Evolutionary conservation across 2,797 vertebrate species (phyloP).

Genomic region (Triplophysa yarkandensis): DNA sequence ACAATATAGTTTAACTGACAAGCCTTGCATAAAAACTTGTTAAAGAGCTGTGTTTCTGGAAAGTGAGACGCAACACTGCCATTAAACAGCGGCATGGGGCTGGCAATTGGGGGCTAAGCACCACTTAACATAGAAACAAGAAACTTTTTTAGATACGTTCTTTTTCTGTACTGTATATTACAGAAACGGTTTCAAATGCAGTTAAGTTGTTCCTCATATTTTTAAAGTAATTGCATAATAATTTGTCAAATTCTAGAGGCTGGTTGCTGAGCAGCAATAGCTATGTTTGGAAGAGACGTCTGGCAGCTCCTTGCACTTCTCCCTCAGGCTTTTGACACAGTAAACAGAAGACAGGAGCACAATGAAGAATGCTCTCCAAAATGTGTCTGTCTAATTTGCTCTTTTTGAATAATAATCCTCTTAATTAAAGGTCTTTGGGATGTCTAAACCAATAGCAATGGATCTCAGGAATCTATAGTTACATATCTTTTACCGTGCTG

Average conservation of each 20-base stretch:
- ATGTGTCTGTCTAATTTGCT: constrained; percentile 56
- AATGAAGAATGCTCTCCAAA: constrained; percentile 47
- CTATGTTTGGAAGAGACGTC: constrained; percentile 52
- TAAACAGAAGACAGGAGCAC: constrained; percentile 56
- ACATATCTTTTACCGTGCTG: no score
- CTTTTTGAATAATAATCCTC: constrained; percentile 65
- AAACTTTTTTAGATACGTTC: background rate
- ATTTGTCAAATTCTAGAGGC: constrained; percentile 2
- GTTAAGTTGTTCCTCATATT: background rate
- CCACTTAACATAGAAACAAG: constrained; percentile 4
- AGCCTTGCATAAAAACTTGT: background rate
- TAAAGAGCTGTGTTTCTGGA: background rate
- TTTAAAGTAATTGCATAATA: constrained; percentile 8
- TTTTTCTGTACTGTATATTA: background rate
- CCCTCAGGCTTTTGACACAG: constrained; percentile 58
- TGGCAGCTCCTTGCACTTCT: constrained; percentile 51
- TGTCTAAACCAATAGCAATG: constrained; percentile 27
- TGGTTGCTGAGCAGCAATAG: constrained; percentile 57
- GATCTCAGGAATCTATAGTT: background rate
- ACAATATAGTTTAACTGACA: background rate
- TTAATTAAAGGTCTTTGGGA: constrained; percentile 63
- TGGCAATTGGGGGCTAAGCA: background rate
- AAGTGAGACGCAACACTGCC: background rate
- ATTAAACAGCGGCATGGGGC: background rate
- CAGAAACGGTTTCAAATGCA: background rate